Evolutionary conservation across 2,797 vertebrate genomes (phyloP).

Genomic region (Lindbergichthys nudifrons): DNA sequence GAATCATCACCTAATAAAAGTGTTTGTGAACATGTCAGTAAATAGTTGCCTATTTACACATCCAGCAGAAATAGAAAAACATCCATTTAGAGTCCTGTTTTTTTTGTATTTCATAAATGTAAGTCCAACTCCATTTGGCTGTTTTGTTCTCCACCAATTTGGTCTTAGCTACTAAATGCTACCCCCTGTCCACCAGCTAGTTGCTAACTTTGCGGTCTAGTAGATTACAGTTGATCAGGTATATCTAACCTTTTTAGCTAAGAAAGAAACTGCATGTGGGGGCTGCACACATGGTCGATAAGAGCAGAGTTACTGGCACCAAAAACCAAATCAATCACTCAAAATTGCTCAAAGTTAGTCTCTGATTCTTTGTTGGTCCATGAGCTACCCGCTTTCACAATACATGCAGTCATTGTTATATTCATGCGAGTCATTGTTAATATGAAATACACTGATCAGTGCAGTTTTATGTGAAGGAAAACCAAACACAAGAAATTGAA

Average conservation of each 20-base stretch:
- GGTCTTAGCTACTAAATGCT: neutral
- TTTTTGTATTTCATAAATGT: neutral
- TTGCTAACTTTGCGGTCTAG: neutral
- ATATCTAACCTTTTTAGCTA: neutral
- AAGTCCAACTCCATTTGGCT: neutral
- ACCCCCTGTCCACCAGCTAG: neutral
- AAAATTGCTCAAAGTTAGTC: neutral
- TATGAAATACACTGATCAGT: neutral
- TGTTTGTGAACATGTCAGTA: neutral
- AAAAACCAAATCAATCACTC: conserved; percentile 13
- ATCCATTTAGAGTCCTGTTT: neutral
- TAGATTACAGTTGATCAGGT: neutral
- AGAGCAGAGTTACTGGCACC: neutral
- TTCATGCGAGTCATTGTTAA: neutral
- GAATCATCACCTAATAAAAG: neutral
- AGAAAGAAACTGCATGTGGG: neutral
- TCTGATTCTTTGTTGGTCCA: neutral
- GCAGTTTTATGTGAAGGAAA: conserved; percentile 19
- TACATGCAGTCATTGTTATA: neutral
- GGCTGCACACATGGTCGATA: neutral
- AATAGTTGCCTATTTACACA: neutral
- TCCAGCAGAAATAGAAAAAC: neutral
- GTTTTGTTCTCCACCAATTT: neutral
- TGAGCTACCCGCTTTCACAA: neutral
- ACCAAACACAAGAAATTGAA: conserved; percentile 23